Percentiles rank a stretch among this genome's conserved stretches.
phyloP scores from a whole-genome alignment of 1,140 invertebrate genomes.

The Cephus cinctus region DNA sequence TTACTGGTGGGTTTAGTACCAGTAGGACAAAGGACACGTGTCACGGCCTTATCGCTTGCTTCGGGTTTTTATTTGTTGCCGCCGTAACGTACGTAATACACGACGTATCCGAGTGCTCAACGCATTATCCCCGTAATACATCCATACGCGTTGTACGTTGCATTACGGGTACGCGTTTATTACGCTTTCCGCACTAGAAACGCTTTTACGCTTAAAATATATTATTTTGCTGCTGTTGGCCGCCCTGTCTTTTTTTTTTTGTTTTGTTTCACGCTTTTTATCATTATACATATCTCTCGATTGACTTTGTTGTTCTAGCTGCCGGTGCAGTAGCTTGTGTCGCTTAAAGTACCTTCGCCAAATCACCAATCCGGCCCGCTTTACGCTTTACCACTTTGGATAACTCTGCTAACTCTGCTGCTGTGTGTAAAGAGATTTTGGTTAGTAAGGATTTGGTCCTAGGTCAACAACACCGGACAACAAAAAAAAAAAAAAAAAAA shows the following conservation, averaged over 20 bases:
- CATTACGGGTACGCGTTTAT: too few species aligned
- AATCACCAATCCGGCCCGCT: constrained; percentile 42
- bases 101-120: too few species aligned
- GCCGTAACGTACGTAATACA: too few species aligned
- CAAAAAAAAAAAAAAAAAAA: not conserved
- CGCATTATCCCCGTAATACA: too few species aligned
- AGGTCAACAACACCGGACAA: not conserved
- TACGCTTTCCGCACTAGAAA: too few species aligned
- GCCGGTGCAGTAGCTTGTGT: constrained; percentile 51
- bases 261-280: too few species aligned
- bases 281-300: constrained; percentile 26
- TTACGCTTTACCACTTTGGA: constrained; percentile 51
- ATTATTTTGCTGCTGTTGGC: constrained; percentile 21
- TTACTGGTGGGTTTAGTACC: constrained; percentile 15
- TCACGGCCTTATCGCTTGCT: constrained; percentile 45
- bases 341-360: constrained; percentile 48
- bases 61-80: constrained; percentile 24
- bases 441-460: constrained; percentile 39
- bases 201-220: constrained; percentile 32
- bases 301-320: constrained; percentile 53
- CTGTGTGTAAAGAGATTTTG: constrained; percentile 40
- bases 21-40: constrained; percentile 26
- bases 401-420: constrained; percentile 54
- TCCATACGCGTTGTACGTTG: too few species aligned
- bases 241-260: too few species aligned